A percentile compares a stretch with the other conserved stretches of the same genome.
These are phyloP conservation scores for Stenodema calcarata DNA, from an alignment of 2,888 invertebrate genomes.

Conservation along the genomic window DNA sequence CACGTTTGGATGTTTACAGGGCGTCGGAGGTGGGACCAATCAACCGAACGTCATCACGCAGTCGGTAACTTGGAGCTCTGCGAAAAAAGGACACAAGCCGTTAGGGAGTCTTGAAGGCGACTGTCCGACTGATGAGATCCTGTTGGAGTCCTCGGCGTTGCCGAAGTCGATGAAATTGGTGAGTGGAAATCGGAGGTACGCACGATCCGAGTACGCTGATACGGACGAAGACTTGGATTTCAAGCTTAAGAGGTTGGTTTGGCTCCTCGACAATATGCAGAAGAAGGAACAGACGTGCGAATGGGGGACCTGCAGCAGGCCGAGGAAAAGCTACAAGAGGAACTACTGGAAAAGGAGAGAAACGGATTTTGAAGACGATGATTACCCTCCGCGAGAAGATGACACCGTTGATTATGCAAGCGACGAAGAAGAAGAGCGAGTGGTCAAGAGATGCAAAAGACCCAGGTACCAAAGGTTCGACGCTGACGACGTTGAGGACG, in stretches of 20 bases:
- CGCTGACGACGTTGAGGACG: background rate
- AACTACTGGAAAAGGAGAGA: background rate
- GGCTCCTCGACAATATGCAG: background rate
- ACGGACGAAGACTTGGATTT: background rate
- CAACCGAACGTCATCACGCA: slow-evolving; percentile 29
- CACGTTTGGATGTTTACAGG: background rate
- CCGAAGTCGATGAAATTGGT: background rate
- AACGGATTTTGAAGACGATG: background rate
- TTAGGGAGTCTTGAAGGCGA: background rate
- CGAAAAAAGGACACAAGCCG: background rate
- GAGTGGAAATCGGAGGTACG: background rate
- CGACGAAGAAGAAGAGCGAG: background rate
- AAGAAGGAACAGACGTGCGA: background rate
- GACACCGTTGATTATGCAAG: background rate
- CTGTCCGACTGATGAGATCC: background rate
- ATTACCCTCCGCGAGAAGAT: background rate
- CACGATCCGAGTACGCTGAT: background rate
- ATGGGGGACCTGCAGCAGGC: background rate
- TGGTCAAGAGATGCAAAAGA: background rate
- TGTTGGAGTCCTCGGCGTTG: background rate
- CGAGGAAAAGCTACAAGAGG: background rate
- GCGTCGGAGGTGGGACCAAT: background rate
- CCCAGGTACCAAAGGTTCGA: background rate
- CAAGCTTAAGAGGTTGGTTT: background rate
- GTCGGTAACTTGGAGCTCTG: background rate